These are phyloP conservation scores for Apoda limacodes DNA, from an alignment of 2,888 invertebrate species.

Conservation along the genomic window DNA sequence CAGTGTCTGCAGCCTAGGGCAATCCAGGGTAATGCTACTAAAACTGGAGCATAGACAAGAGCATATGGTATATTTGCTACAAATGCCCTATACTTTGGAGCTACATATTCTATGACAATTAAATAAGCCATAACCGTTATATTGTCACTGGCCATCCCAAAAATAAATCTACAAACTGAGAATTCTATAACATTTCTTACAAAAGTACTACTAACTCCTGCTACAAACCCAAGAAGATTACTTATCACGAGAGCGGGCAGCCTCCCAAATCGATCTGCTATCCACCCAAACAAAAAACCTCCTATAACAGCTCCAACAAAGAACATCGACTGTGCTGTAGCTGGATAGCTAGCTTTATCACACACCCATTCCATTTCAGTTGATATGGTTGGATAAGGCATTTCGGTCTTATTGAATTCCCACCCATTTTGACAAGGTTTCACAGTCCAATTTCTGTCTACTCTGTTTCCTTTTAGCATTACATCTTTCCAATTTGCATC, in stretches of 20 bases:
- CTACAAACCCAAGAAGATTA: slow-evolving; percentile 37
- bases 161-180: slow-evolving; percentile 36
- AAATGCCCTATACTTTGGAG: slow-evolving; percentile 44
- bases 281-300: slow-evolving; percentile 40
- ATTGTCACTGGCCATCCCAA: slow-evolving; percentile 48
- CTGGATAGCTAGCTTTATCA: slow-evolving; percentile 40
- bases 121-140: slow-evolving; percentile 49
- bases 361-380: slow-evolving; percentile 51
- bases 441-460: slow-evolving; percentile 29
- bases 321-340: slow-evolving; percentile 42
- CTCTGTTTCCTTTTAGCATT: slow-evolving; percentile 22
- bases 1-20: slow-evolving; percentile 42
- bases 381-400: slow-evolving; percentile 43
- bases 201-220: slow-evolving; percentile 36
- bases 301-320: slow-evolving; percentile 46
- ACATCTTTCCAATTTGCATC: slow-evolving; percentile 41
- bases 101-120: slow-evolving; percentile 40
- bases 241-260: slow-evolving; percentile 36
- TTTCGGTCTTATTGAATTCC: slow-evolving; percentile 46
- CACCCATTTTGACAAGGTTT: slow-evolving; percentile 39
- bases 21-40: slow-evolving; percentile 39
- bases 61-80: slow-evolving; percentile 41
- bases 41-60: slow-evolving; percentile 33
- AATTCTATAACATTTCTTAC: slow-evolving; percentile 32
- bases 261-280: slow-evolving; percentile 42